Evolutionary conservation across 1,140 invertebrate species (phyloP).

Genomic region (Pseudomyrmex sp.): DNA sequence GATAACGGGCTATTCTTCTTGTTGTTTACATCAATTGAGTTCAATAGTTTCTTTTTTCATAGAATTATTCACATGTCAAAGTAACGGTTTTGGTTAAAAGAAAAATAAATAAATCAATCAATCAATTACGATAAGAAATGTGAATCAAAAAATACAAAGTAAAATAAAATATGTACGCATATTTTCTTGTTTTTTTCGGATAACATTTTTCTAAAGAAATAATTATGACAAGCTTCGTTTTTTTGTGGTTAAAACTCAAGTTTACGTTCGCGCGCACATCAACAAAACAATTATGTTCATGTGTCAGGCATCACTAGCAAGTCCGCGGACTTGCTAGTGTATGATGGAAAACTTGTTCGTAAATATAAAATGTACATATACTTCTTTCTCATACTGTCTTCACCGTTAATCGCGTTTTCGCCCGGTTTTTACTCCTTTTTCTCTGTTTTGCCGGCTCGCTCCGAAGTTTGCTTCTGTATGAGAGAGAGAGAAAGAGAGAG

Average conservation of each 20-base stretch:
- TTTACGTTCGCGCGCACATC: not conserved
- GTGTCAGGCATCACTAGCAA: not conserved
- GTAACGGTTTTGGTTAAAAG: not conserved
- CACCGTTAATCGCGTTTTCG: not conserved
- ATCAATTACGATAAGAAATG: too few relatives aligned
- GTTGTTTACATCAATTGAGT: conserved; percentile 3
- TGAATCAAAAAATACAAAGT: too few relatives aligned
- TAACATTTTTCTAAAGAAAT: conserved; percentile 12
- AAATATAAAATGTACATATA: conserved; percentile 19
- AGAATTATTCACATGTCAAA: conserved; percentile 13
- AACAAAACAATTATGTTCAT: not conserved
- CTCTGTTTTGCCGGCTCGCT: not conserved
- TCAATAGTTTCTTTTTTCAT: conserved; percentile 36
- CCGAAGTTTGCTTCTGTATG: conserved; percentile 24
- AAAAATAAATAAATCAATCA: conserved; percentile 20
- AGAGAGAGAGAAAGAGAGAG: not conserved
- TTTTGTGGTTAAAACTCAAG: too few relatives aligned
- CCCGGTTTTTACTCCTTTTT: not conserved
- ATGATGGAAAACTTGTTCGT: not conserved
- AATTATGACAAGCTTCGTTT: not conserved
- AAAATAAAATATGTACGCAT: not conserved
- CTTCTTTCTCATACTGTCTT: conserved; percentile 3
- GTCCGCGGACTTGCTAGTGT: not conserved
- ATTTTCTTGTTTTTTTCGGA: not conserved
- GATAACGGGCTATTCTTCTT: conserved; percentile 35